These are phyloP conservation scores for Alectura lathami DNA, from an alignment of 2,113 vertebrate genomes.

Conservation along the genomic window DNA sequence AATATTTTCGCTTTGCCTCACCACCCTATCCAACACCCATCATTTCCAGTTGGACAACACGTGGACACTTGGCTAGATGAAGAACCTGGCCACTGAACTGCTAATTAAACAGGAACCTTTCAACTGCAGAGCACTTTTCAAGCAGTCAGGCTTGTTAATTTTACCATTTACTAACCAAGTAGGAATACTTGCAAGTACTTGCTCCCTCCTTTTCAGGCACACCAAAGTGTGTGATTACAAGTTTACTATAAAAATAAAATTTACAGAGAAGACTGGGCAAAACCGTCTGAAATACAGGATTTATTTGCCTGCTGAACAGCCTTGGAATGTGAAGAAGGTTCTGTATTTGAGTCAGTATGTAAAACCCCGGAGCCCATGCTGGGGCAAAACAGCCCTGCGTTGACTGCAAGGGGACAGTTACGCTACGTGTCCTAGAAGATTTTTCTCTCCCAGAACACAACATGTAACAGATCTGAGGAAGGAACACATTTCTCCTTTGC, in stretches of 20 bases:
- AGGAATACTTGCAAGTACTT: not conserved
- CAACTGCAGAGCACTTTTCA: not conserved
- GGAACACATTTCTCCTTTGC: not conserved
- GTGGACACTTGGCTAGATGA: not conserved
- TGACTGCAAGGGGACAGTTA: not conserved
- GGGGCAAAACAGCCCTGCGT: not conserved
- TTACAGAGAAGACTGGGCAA: not conserved
- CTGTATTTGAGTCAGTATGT: not conserved
- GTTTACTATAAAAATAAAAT: not conserved
- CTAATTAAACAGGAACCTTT: not conserved
- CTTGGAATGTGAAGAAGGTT: not conserved
- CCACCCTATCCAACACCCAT: not conserved
- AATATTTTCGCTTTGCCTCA: not conserved
- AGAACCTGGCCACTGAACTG: not conserved
- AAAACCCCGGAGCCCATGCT: rapidly evolving
- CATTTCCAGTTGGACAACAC: not conserved
- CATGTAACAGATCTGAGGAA: not conserved
- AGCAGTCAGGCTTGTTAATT: not conserved
- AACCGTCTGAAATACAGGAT: not conserved
- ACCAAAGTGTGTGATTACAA: not conserved
- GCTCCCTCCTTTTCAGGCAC: not conserved
- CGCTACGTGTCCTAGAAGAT: rapidly evolving
- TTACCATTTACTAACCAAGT: not conserved
- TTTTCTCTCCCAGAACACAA: not conserved
- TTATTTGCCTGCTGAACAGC: not conserved